Percentiles rank a stretch among this genome's conserved stretches.
These are phyloP conservation scores for Narcine bancroftii DNA, from an alignment of 2,113 vertebrate genomes.

Conservation along the genomic window DNA sequence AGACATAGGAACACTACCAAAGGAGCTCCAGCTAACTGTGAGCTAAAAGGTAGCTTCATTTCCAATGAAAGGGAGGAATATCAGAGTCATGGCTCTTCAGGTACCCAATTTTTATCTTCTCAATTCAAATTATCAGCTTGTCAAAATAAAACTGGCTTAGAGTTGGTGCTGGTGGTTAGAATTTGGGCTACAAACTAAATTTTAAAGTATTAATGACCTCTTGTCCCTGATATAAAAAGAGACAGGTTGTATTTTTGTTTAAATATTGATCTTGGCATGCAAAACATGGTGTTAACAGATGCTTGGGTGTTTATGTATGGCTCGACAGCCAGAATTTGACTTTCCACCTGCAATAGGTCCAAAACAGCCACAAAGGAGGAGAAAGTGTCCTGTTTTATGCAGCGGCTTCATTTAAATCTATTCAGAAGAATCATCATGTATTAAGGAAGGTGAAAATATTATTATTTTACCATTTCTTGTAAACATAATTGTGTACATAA, in stretches of 20 bases:
- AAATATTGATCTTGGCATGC: constrained; percentile 14
- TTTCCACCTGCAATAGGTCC: constrained; percentile 18
- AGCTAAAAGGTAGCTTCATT: too few species aligned
- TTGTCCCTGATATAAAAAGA: constrained; percentile 19
- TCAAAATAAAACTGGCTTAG: neutral
- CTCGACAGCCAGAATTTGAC: constrained; percentile 1
- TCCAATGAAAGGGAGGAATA: too few species aligned
- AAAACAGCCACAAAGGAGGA: neutral
- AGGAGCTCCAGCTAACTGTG: too few species aligned
- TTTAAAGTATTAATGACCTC: constrained; percentile 2
- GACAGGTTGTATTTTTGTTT: constrained; percentile 16
- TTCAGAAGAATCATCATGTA: neutral
- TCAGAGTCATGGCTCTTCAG: too few species aligned
- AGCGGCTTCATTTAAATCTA: neutral
- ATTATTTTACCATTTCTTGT: neutral
- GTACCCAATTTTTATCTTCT: neutral
- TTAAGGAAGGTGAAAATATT: neutral
- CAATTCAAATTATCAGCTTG: neutral
- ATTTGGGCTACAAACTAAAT: neutral
- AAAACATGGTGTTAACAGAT: constrained; percentile 30
- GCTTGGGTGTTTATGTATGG: constrained; percentile 24
- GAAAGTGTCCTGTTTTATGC: neutral
- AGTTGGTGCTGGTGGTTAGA: neutral
- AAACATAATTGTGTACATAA: too few species aligned
- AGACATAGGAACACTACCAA: too few species aligned